Evolutionary conservation across 1,140 invertebrate species (phyloP), one percentile per base, ranked within the genome.

Genomic region (Cylas formicarius): DNA sequence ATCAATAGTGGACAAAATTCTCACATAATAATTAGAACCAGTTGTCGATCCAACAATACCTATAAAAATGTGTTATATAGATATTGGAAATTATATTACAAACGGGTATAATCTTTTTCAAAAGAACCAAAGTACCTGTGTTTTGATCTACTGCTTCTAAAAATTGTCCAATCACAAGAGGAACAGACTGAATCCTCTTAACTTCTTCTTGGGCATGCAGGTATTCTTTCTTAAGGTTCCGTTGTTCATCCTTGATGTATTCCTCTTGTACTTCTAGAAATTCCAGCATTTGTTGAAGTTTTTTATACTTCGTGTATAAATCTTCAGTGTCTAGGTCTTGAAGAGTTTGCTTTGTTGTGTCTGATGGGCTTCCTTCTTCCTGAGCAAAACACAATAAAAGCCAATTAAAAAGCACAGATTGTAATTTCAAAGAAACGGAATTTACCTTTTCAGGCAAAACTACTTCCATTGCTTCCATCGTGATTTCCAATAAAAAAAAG

Each of bases 301-400:
- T 96, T 88, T 94, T 95, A 58, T 89, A 95, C 69, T 90, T 92
- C 11, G 89, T 92, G 63, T 94, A 97, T 21, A 94, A 71, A 77
- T 94, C 90, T 69, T 92, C 88, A 16, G 84, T 73, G 66, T 92
- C 89, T 41, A 86, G 62, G 58, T 88, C 86, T 61, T 93, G 85
- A 28, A 78, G 66, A 21, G 69, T 72, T 54, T 71, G 73, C 31
- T 63, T 63, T 21, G 69, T 71, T 21, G 69, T 71, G 53, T 81
- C 80, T 2, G 65, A 63, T 22, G 72, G 68, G 48, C 75, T 74
- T 43, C 71, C 66, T 37, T 78, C 72, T 54, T 83, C 79, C 76
- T 80, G 13, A 39, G 17, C 23, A 29, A 14, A 37, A 28, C 19
- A 42, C 10, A 27, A 17, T 10, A n/a, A 5, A 22, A 21, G 28